Base-by-base conservation (phyloP, 2,888 invertebrate genomes). In the Acanthosoma haemorrhoidale region DNA sequence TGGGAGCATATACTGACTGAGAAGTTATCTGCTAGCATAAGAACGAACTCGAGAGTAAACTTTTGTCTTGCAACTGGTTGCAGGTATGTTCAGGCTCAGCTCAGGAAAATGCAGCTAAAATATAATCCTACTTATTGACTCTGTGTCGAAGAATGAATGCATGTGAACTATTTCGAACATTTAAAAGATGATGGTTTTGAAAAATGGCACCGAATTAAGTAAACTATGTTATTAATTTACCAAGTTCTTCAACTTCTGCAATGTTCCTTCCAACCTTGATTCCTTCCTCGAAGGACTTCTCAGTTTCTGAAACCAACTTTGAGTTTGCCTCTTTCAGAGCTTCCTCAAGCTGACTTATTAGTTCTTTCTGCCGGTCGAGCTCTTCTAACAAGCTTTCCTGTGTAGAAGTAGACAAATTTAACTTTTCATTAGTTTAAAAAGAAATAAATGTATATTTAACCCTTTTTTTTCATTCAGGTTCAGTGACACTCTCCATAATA, bases 231-330 rank as follows among this genome's bases (percentile, higher is more conserved):
- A n/a, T n/a, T n/a, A n/a, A n/a, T n/a, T n/a, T 67, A 67, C 67
- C 67, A n/a, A 67, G 25, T 51, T 67, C 67, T 67, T 67, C 67
- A 2, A 51, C 31, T 9, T 51, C 57, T 31, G 67, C 67, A n/a
- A 67, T 4, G 13, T 67, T 67, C 25, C 67, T 51, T 21, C 67
- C 67, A 11, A 67, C 34, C 16, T 43, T 43, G 31, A 67, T 9
- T 15, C 67, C 67, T 67, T 67, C 67, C 11, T 57, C 21, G 32
- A 57, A 67, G 21, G 29, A 67, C 9, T 57, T 31, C 9, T 67
- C 51, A 6, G 32, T 32, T 32, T 67, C 51, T 31, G 34, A 18
- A 4, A 43, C 36, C 1, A 67, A 9, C 13, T 25, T 57, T 6
- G 29, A 34, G 15, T 67, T 67, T 8, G 57, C 43, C 34, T 57